phyloP scores from a whole-genome alignment of 2,797 vertebrate species.

The Arvicola amphibius region DNA sequence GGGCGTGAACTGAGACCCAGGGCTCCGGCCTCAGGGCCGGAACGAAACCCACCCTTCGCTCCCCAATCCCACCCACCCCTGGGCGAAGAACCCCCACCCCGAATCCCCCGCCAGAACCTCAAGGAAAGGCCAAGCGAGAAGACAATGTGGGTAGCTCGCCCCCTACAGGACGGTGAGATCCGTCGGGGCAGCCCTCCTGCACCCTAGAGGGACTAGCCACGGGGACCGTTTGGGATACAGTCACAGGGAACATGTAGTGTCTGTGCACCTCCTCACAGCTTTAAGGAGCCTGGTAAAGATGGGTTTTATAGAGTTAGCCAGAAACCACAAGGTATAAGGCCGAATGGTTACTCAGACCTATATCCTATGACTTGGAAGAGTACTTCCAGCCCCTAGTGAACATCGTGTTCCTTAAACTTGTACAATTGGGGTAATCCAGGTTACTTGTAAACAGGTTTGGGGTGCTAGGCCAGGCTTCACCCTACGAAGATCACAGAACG shows the following conservation, averaged over 20 bases:
- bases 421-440: neutral
- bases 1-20: neutral
- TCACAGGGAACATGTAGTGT: neutral
- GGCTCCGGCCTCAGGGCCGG: fast-evolving
- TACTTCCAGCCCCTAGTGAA: neutral
- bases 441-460: neutral
- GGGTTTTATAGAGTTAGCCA: neutral
- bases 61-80: neutral
- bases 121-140: neutral
- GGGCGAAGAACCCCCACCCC: neutral
- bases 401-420: neutral
- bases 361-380: neutral
- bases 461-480: neutral
- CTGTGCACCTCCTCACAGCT: neutral
- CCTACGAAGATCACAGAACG: neutral
- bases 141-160: constrained; percentile 44
- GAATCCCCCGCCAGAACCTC: neutral
- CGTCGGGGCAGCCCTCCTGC: neutral
- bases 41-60: neutral
- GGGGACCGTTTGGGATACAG: too few relatives aligned
- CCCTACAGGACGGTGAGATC: constrained; percentile 50
- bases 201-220: neutral
- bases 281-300: neutral
- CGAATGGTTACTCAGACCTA: neutral
- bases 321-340: neutral